phyloP scores from a whole-genome alignment of 2,888 invertebrate genomes.

The Nasonia oneida region DNA sequence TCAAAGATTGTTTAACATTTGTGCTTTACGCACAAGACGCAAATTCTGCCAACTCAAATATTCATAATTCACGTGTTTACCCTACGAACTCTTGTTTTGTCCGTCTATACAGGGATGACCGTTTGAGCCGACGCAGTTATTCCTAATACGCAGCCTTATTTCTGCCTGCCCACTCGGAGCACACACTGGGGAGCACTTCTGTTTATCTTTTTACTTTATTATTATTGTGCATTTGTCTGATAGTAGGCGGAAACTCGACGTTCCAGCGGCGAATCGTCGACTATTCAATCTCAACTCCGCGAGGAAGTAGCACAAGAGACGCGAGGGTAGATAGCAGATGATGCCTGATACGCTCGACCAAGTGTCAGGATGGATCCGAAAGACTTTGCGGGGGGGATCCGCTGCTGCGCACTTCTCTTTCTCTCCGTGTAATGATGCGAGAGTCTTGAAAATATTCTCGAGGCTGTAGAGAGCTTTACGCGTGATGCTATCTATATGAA shows the following conservation, averaged over 20 bases:
- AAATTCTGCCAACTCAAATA: not conserved
- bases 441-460: not conserved
- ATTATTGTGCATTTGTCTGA: not conserved
- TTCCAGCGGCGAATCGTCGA: not conserved
- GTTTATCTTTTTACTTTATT: slow-evolving; percentile 33
- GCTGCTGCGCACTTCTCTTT: not conserved
- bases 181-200: not conserved
- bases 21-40: no score
- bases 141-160: not conserved
- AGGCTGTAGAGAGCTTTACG: not conserved
- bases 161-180: not conserved
- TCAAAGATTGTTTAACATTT: no score
- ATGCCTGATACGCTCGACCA: not conserved
- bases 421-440: not conserved
- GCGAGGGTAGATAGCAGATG: not conserved
- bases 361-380: not conserved
- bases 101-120: not conserved
- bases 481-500: not conserved
- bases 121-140: not conserved
- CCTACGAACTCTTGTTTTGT: not conserved
- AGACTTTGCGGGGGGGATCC: not conserved
- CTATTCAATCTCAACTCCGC: slow-evolving; percentile 1
- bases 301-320: not conserved
- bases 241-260: not conserved
- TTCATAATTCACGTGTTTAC: slow-evolving; percentile 2